Evolutionary conservation across 1,140 invertebrate species (phyloP).

Genomic region (Andrena cerasifolii): DNA sequence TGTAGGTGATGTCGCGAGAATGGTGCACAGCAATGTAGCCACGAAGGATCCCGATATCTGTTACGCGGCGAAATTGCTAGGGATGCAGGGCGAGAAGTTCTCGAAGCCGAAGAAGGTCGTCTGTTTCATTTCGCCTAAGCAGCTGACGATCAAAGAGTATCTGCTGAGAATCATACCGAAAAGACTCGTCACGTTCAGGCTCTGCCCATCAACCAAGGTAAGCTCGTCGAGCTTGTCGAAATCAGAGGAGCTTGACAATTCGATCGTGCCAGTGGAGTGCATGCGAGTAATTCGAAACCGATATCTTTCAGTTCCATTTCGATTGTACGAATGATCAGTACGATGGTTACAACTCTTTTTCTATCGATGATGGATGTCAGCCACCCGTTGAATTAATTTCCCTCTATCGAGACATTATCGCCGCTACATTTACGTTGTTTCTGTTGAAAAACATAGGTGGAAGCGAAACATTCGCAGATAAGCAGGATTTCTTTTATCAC

Average conservation of each 20-base stretch:
- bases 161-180: conserved; percentile 96
- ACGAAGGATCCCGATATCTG: conserved; percentile 92
- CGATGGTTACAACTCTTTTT: conserved; percentile 85
- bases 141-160: conserved; percentile 95
- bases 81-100: conserved; percentile 86
- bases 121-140: conserved; percentile 93
- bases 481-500: conserved; percentile 97
- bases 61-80: conserved; percentile 92
- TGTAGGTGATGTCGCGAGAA: conserved; percentile 89
- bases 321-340: conserved; percentile 81
- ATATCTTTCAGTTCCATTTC: conserved; percentile 85
- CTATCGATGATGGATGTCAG: conserved; percentile 95
- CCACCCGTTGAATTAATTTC: conserved; percentile 91
- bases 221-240: conserved; percentile 19
- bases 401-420: conserved; percentile 93
- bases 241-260: not conserved
- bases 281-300: not conserved
- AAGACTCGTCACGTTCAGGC: conserved; percentile 93
- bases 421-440: conserved; percentile 95
- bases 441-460: conserved; percentile 97
- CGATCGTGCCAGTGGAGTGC: not conserved
- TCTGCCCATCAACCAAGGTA: conserved; percentile 96
- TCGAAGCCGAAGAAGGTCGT: conserved; percentile 93
- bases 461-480: conserved; percentile 97
- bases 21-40: conserved; percentile 93